Evolutionary conservation across 2,113 vertebrate genomes (phyloP).

Genomic region (Grantiella picta): DNA sequence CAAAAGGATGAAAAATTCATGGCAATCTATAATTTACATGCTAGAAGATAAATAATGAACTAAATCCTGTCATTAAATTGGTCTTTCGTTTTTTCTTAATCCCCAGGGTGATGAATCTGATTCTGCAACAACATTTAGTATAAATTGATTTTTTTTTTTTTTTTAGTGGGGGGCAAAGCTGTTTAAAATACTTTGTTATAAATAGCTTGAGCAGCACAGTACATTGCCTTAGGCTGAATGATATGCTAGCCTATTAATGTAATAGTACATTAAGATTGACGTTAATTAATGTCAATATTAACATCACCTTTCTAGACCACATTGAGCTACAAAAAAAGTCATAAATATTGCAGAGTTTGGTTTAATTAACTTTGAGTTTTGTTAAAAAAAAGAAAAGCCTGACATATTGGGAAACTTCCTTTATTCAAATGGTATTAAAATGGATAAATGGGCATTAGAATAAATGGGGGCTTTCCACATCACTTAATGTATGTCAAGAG

Average conservation of each 20-base stretch:
- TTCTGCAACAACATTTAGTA: conserved; percentile 73
- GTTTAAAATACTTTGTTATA: conserved; percentile 67
- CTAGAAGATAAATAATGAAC: conserved; percentile 82
- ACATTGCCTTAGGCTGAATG: conserved; percentile 51
- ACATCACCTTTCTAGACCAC: conserved; percentile 61
- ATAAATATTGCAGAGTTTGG: conserved; percentile 55
- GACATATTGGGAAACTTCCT: not conserved
- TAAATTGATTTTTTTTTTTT: conserved; percentile 60
- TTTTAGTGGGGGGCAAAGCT: conserved; percentile 35
- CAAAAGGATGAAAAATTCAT: conserved; percentile 82
- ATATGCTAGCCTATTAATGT: conserved; percentile 65
- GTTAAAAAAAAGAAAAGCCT: not conserved
- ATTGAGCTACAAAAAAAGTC: conserved; percentile 16
- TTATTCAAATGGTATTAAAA: conserved; percentile 18
- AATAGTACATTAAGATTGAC: conserved; percentile 65
- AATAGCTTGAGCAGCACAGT: conserved; percentile 65
- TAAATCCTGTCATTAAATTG: conserved; percentile 80
- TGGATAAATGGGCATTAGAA: not conserved
- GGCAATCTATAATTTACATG: conserved; percentile 83
- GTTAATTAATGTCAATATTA: conserved; percentile 70
- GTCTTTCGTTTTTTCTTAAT: conserved; percentile 77
- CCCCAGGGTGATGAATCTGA: conserved; percentile 74
- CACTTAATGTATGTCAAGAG: conserved; percentile 19
- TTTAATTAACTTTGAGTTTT: conserved; percentile 61
- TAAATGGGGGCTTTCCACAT: conserved; percentile 12